Conservation (phyloP, 2,113 vertebrate genomes). For the Chaetops frenatus region DNA sequence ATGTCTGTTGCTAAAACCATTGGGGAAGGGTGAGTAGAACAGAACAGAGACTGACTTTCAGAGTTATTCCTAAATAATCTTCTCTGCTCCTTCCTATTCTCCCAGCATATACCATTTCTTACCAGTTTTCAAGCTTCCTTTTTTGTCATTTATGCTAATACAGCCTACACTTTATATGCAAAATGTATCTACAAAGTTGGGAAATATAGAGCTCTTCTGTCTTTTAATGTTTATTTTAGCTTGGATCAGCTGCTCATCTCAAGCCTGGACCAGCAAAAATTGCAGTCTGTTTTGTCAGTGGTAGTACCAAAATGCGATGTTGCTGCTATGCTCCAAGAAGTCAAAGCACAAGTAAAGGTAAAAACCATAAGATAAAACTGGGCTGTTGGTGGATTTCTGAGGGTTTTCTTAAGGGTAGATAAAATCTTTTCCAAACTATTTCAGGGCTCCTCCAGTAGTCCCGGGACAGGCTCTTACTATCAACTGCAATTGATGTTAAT, state of each 20-base stretch:
- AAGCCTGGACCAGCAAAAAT: slow-evolving; percentile 72
- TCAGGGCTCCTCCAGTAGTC: neutral
- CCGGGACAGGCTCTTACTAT: neutral
- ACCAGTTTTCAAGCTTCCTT: neutral
- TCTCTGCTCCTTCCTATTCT: neutral
- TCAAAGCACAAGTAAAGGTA: slow-evolving; percentile 80
- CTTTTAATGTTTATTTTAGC: slow-evolving; percentile 61
- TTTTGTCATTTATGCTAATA: neutral
- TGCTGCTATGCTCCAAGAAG: slow-evolving; percentile 74
- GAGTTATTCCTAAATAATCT: neutral
- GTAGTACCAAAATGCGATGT: slow-evolving; percentile 67
- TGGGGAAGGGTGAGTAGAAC: neutral
- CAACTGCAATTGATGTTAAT: neutral
- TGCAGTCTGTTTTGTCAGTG: slow-evolving; percentile 75
- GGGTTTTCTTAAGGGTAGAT: neutral
- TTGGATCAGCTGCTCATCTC: slow-evolving; percentile 77
- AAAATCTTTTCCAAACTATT: neutral
- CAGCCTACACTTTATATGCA: neutral
- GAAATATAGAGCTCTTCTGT: neutral
- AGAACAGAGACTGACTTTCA: neutral
- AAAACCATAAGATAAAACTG: slow-evolving; percentile 4
- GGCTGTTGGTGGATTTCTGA: neutral
- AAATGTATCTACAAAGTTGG: neutral
- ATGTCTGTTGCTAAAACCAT: neutral
- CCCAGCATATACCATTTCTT: neutral